Percentiles rank a stretch among this genome's conserved stretches.
Evolutionary conservation across 2,113 vertebrate genomes (phyloP).

Genomic region (Xiphophorus hellerii): DNA sequence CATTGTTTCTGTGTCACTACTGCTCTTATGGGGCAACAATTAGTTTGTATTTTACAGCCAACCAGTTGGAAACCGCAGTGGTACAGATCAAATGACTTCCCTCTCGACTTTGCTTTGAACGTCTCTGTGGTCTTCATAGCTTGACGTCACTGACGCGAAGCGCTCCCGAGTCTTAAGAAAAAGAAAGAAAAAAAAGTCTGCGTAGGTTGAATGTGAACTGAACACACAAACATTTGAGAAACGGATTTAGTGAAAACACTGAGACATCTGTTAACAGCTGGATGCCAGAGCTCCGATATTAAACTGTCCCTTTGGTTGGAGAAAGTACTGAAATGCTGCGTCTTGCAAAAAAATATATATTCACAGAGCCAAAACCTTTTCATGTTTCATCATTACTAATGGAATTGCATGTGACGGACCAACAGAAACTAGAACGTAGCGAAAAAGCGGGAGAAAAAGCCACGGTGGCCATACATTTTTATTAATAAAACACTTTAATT

Average conservation of each 20-base stretch:
- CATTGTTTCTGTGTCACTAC: neutral
- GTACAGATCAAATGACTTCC: no score
- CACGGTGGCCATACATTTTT: no score
- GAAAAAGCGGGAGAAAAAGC: no score
- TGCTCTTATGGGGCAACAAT: neutral
- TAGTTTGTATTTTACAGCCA: neutral
- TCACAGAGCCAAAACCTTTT: neutral
- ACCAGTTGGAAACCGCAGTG: neutral
- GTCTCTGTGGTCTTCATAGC: neutral
- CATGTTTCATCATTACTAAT: neutral
- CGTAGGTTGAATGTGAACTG: no score
- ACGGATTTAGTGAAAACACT: neutral
- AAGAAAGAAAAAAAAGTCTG: no score
- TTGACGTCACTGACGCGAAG: neutral
- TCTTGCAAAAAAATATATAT: neutral
- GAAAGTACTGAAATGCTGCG: neutral
- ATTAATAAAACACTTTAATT: no score
- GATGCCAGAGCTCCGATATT: neutral
- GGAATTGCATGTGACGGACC: no score
- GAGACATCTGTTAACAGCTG: conserved; percentile 53
- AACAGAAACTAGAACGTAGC: no score
- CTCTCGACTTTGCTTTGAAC: neutral
- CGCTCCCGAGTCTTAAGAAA: no score
- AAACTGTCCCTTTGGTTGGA: neutral
- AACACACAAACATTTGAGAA: conserved; percentile 6